Percentiles rank a stretch among this genome's conserved stretches.
Evolutionary conservation across 1,140 invertebrate genomes (phyloP).

Genomic region (Brachionus asplanchnoidis): DNA sequence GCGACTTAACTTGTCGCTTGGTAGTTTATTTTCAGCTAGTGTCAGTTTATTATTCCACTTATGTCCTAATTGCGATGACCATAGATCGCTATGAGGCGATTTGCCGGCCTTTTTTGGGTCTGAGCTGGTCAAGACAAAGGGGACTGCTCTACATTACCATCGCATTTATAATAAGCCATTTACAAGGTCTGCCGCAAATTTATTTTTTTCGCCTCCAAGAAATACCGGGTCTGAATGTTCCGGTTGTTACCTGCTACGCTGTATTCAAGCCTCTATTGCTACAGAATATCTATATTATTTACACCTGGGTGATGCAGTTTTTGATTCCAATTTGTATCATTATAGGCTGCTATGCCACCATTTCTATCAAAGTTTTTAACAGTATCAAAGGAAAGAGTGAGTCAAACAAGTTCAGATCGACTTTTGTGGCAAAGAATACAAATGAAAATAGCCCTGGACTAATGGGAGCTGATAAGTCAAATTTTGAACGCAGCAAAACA

Average conservation of each 20-base stretch:
- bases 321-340: constrained; percentile 18
- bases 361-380: constrained; percentile 19
- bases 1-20: constrained; percentile 61
- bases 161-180: constrained; percentile 15
- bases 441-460: background rate
- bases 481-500: background rate
- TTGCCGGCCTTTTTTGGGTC: constrained; percentile 72
- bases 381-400: constrained; percentile 1
- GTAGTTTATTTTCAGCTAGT: constrained; percentile 62
- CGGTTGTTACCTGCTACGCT: background rate
- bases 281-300: constrained; percentile 32
- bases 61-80: constrained; percentile 84
- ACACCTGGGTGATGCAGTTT: constrained; percentile 36
- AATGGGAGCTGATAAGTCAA: background rate
- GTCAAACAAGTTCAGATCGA: background rate
- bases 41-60: constrained; percentile 86
- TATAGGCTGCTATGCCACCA: background rate
- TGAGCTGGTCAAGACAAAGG: constrained; percentile 17
- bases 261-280: background rate
- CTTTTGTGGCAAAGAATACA: background rate
- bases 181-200: constrained; percentile 32
- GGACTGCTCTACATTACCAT: constrained; percentile 7
- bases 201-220: background rate
- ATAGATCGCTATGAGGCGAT: constrained; percentile 91
- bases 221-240: background rate